Evolutionary conservation across 2,797 vertebrate species (phyloP), one percentile per base, ranked within the genome.

Genomic region (Sebastes iracundus): DNA sequence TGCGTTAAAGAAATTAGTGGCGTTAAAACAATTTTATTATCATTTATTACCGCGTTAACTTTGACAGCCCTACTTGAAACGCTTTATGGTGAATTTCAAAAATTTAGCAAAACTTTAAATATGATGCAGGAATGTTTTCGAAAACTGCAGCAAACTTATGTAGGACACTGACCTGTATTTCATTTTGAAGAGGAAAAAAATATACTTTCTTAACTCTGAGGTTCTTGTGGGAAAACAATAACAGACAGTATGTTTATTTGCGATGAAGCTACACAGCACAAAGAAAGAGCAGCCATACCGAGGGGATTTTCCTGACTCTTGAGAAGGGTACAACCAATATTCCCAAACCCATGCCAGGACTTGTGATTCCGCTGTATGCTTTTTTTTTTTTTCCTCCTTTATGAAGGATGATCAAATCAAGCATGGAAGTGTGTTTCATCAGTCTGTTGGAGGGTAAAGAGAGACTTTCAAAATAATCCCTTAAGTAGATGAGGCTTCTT

Each of bases 241-340:
- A 94, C 94, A 95, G 94, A 92, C 93, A 93, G 93, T 93, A 93
- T 95, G 94, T 95, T 94, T 94, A 95, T 95, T 95, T 95, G 94
- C 81, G 85, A 93, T 94, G 93, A 93, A 94, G 90, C 92, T 92
- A 86, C 93, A 89, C 80, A 90, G 88, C 92, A 94, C 91, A 95
- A 94, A 94, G 93, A 94, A 92, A 93, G 87, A 92, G 88, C 88
- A 92, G 62, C 90, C 82, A 91, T 75, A 85, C 91, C 93, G 49
- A 70, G 92, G 94, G 63, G 94, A 93, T 82, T 94, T 87, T 90
- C 87, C 88, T 87, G 83, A 93, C 93, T 94, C 93, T 91, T 88
- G 94, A 94, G 94, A 87, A 94, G 92, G 91, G 94, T 93, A 94
- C 93, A 94, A 94, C 93, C 93, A 94, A 95, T 94, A 95, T 94